Evolutionary conservation across 2,113 vertebrate species (phyloP), one percentile per base, ranked within the genome.

Genomic region (Eudorcas thomsonii): DNA sequence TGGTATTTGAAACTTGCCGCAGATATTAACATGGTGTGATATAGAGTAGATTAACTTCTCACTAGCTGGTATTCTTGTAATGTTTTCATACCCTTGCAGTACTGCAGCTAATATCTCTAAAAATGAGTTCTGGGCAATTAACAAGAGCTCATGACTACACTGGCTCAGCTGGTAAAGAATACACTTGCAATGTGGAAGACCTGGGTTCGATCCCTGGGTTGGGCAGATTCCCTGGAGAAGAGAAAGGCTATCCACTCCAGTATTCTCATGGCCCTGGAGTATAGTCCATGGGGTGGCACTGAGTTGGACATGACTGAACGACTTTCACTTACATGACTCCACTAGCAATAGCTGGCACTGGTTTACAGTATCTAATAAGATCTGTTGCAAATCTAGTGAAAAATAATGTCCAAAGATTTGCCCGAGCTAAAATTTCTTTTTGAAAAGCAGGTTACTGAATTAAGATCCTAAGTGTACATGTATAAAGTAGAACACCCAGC

Each of bases 391-490:
- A 91, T 50, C 36, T 96, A 55, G 43, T 21, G 52, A 96, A 80
- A 96, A 94, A 88, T 62, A 85, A 89, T 25, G 19, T 80, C 74
- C n/a, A 91, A 80, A 94, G 55, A 85, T 25, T 89, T 85, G 57
- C 84, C 43, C 54, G 26, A 95, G 52, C 17, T 89, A 43, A 26
- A 91, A 88, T 80, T 94, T 95, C 26, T 64, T 78, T 93, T 93
- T 95, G 64, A 95, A 96, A 96, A 77, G 43, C 50, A 91, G 67
- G n/a, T 28, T 36, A 81, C 25, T 83, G 71, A 88, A 92, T 81
- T 86, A 90, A 74, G 50, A 87, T 87, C 15, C 43, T 91, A 88
- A 93, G 36, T 43, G 33, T 55, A 88, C 30, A 60, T 3, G 71
- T 71, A 28, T 43, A 86, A 12, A 78, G 28, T 52, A 26, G 23